Evolutionary conservation across 2,113 vertebrate genomes (phyloP), one percentile per base, ranked within the genome.

Genomic region (Eupsittula cactorum): DNA sequence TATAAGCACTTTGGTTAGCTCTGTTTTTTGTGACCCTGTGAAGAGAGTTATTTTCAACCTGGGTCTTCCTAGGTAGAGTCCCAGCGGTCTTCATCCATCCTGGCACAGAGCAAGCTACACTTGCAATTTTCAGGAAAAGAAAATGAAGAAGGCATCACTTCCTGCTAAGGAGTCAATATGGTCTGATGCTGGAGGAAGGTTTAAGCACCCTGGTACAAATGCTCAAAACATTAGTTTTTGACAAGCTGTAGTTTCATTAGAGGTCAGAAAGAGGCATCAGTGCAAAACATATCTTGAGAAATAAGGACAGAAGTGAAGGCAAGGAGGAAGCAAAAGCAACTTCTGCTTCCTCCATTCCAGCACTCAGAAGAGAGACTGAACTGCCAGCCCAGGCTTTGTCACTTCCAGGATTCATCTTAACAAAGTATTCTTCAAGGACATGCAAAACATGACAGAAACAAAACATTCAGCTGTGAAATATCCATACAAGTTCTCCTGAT

Each of bases 291-390:
- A 85, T 91, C 76, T 93, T 85, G 80, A 90, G 74, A 82, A 87
- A 87, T 19, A 50, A 53, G 53, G 64, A 59, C 73, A 95, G 69
- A 96, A 93, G 46, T 16, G 31, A 88, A 95, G 59, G 25, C 57
- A 91, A 92, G 39, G 33, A 90, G 62, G 85, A 96, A 95, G 82
- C 19, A 91, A 46, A 92, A 82, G 39, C 8, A 41, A 28, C 39
- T 96, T 95, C 82, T 93, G 65, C 74, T 93, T 96, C 57, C 68
- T 80, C 85, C 63, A 52, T 35, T 73, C 49, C n/a, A 23, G 57
- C 1, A 6, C 18, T 63, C 74, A 95, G 57, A 84, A 69, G 27
- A 42, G 27, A 87, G 52, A 29, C 39, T 60, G 23, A 81, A 82
- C 7, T 57, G 87, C n/a, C 49, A 83, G 35, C 5, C 73, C 35